Base-by-base conservation (phyloP, 2,888 invertebrate genomes). In the Litoditis marina region DNA sequence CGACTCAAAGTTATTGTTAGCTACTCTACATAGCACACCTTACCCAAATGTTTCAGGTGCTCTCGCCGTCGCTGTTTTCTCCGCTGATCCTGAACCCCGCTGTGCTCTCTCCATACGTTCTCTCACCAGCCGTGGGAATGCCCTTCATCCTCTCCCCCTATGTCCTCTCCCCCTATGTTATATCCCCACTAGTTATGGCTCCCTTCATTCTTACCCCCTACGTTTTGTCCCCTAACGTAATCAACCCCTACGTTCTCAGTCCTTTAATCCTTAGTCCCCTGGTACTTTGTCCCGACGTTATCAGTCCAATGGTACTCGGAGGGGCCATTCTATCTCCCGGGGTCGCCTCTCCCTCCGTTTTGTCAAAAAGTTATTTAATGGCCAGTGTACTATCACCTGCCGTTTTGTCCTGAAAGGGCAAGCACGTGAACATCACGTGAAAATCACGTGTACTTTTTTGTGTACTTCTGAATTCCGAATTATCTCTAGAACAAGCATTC, bases 31-130 rank as follows among this genome's bases (percentile, higher is more conserved):
- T 19, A 19, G 36, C 25, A 53, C n/a, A 28, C 2, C 25, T n/a
- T n/a, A 11, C 32, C 22, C n/a, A 52, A 31, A 31, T 22, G 34
- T 64, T 66, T 27, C 58, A 71, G 60, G 69, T 73, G 2, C 71
- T 80, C 25, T 79, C 79, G 2, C 80, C 80, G 0, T 76, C 70
- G n/a, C 66, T 80, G 30, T 81, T 81, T 66, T 73, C 78, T 2
- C 81, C 81, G 3, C 70, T 73, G 19, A 55, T 78, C 49, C 63
- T 72, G 16, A 68, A 71, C 22, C 74, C 79, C 11, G 65, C 69
- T 27, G 71, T 79, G 11, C 69, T 79, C 25, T 74, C 78, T 2
- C 79, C 78, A 7, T 78, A 73, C 54, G 68, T 77, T 32, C 69
- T 79, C 56, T 76, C 78, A 0, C 77, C 77, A 31, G 72, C 72